phyloP scores from a whole-genome alignment of 1,140 invertebrate genomes.

The Aphidius gifuensis region DNA sequence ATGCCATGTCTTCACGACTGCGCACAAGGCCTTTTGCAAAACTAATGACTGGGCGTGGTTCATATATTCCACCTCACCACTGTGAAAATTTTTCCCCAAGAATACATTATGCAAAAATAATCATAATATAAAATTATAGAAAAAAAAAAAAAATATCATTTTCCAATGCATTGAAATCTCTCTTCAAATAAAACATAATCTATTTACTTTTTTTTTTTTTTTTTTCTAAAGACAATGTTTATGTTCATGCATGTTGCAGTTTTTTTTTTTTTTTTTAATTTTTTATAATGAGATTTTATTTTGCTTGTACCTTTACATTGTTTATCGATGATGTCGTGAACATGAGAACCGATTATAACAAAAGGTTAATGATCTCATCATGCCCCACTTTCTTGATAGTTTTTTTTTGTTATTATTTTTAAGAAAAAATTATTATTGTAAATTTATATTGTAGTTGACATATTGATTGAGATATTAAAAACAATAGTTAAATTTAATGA shows the following conservation, averaged over 20 bases:
- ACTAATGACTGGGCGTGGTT: constrained; percentile 36
- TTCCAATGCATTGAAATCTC: too few relatives aligned
- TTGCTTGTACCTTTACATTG: not conserved
- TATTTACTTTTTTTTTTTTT: too few relatives aligned
- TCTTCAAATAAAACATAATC: too few relatives aligned
- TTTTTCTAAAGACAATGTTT: too few relatives aligned
- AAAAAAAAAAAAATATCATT: not conserved
- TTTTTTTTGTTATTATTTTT: not conserved
- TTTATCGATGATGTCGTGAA: constrained; percentile 1
- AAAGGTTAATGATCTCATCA: constrained; percentile 31
- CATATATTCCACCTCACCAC: constrained; percentile 22
- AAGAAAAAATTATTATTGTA: too few relatives aligned
- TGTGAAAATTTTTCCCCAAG: constrained; percentile 16
- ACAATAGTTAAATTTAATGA: too few relatives aligned
- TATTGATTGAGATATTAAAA: too few relatives aligned
- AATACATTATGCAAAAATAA: not conserved
- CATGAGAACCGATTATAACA: constrained; percentile 17
- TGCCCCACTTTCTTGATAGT: constrained; percentile 28
- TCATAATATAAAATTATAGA: not conserved
- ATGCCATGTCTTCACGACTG: constrained; percentile 12
- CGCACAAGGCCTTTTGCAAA: constrained; percentile 25
- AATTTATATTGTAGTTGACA: too few relatives aligned
- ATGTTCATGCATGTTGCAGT: too few relatives aligned
- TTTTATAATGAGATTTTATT: too few relatives aligned
- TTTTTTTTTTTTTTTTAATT: not conserved